Evolutionary conservation across 1,140 invertebrate genomes (phyloP), one percentile per base, ranked within the genome.

Genomic region (Bicyclus anynana): DNA sequence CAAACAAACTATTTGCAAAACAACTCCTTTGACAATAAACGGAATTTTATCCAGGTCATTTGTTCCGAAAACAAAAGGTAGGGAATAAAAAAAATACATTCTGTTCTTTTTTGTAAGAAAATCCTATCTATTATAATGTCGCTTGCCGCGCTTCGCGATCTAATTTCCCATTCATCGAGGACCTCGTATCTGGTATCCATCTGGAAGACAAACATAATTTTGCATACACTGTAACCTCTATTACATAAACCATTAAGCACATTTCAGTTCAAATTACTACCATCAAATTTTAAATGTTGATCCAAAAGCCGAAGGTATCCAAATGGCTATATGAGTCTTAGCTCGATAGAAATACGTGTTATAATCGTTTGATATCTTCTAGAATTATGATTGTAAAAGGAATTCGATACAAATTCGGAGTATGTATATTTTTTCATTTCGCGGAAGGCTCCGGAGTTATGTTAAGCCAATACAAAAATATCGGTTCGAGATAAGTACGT

Each of bases 401-500:
- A 50, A 55, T 59, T 54, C 52, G 52, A 54, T 65, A 61, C 63
- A 61, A 62, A 61, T 53, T 56, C 48, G 47, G 23, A 62, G 54
- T 53, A 67, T 59, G 56, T 67, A 59, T 67, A 66, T 62, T 67
- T 67, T 68, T 64, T 65, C 67, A 70, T 67, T 63, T 66, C 54
- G 55, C 40, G 44, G 54, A 58, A 59, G 50, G 57, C 65, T 38
- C 52, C 18, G 20, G 51, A 59, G 57, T 58, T 68, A 61, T 54
- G 61, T 57, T 63, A 59, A 68, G 63, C 63, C 60, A 61, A 68
- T 71, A 60, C 60, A 46, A 65, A 59, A 73, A 70, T 73, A 70
- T 73, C 65, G 65, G 65, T 67, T 67, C 51, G 60, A 69, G 65
- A 69, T 72, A 69, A 70, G 67, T 67, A 72, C 69, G 62, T 69